Base-by-base conservation (phyloP, 1,140 invertebrate species). In the Nasonia longicornis region DNA sequence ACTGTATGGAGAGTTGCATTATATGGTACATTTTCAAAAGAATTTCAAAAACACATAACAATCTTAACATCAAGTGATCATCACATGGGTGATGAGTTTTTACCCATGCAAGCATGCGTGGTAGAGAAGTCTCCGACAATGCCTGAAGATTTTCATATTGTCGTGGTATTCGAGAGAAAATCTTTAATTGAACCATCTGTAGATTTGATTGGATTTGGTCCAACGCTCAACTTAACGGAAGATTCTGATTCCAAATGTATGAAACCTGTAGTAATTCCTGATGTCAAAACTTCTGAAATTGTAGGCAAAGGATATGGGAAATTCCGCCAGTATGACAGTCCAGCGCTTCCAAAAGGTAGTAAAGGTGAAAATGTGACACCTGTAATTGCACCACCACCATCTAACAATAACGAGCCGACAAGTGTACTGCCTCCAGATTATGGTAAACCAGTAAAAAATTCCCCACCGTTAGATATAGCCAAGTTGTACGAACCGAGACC, bases 121-220 rank as follows among this genome's bases (percentile, higher is more conserved):
- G 22, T 83, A 16, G 78, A 80, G 66, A 83, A 76, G 66, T 80
- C 73, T 64, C 77, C 82, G 45, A 48, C 82, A 38, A 38, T 38
- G 12, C 6, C 22, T 52, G n/a, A 75, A n/a, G 77, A 52, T 42
- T 83, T 76, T 38, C 42, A 66, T 22, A 83, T 83, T 29, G 11
- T 83, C 1, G 35, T 80, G 52, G 22, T 83, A 29, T 77, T 83
- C 77, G 82, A 83, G 72, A 83, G 82, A 72, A 71, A 76, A 67
- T 64, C 72, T 35, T 45, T 80, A 12, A 66, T 83, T 66, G 72
- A 82, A 31, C 38, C 77, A 66, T n/a, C 29, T 52, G 22, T 72
- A 76, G 52, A 78, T 58, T 29, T 71, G 20, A 77, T 74, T 52
- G 42, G 11, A 74, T 2, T 14, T 52, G 77, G 52, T 16, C 77